Evolutionary conservation across 2,888 invertebrate genomes (phyloP).

Genomic region (Tyria jacobaeae): DNA sequence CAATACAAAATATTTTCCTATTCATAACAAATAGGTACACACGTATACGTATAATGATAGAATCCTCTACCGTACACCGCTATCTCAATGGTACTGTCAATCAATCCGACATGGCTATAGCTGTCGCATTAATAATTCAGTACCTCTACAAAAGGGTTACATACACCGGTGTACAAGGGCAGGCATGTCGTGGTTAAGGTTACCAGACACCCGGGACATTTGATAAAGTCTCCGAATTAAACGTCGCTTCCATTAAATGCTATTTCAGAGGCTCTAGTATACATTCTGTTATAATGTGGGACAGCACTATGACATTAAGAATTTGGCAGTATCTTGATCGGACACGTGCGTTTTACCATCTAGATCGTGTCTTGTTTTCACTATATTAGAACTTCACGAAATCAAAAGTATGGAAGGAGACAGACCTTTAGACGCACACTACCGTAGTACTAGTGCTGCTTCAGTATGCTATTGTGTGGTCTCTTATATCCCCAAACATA

Average conservation of each 20-base stretch:
- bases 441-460: no score
- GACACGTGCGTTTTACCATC: no score
- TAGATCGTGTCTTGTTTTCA: no score
- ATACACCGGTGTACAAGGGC: conserved; percentile 11
- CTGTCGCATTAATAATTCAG: conserved; percentile 51
- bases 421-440: no score
- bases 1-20: background rate
- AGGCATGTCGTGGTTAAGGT: background rate
- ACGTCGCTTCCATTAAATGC: background rate
- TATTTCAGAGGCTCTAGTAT: no score
- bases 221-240: background rate
- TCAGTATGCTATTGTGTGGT: no score
- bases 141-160: conserved; percentile 22
- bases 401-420: no score
- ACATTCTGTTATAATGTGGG: no score
- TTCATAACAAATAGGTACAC: background rate
- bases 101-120: conserved; percentile 26
- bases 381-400: no score
- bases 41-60: background rate
- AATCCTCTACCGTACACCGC: conserved; percentile 9
- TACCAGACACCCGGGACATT: background rate
- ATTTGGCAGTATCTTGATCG: no score
- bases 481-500: no score
- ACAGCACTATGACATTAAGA: no score
- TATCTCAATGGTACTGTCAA: conserved; percentile 21